Evolutionary conservation across 2,113 vertebrate genomes (phyloP), one percentile per base, ranked within the genome.

Genomic region (Atherinomorus stipes): DNA sequence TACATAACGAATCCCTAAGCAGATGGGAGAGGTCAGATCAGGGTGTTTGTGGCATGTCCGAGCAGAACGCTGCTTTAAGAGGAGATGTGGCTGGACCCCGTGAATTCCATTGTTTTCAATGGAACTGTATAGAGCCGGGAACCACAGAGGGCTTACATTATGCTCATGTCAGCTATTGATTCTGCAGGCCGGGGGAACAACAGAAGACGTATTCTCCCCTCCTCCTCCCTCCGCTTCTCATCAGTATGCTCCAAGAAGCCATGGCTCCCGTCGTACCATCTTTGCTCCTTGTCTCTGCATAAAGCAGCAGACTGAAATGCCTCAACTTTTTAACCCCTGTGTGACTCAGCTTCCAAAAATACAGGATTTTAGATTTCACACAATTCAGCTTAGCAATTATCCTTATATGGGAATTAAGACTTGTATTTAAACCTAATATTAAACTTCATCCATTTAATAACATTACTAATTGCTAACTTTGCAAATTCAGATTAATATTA

Each of bases 111-210:
- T 85, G 83, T 89, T 73, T 81, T 47, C 67, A n/a, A n/a, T n/a
- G n/a, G n/a, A n/a, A n/a, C 13, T 23, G 5, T 79, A 53, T 37
- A n/a, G 75, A 76, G 84, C 63, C 63, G 47, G 62, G 42, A 74
- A 66, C 31, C 84, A 86, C 81, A 79, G 78, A 73, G 77, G 44
- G 76, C 77, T 64, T 63, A 77, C 75, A 83, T 86, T 90, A 72
- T 82, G 87, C 84, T 84, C 72, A 75, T 88, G 89, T 90, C 84
- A 84, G 86, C 84, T 88, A 89, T 92, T 83, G 88, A 93, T 90
- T 88, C 70, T 84, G 71, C 74, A 56, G 85, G 61, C 75, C 13
- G 49, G 81, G 8, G 71, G 70, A 70, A 78, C 72, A 85, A 89
- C 88, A 90, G 88, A 87, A 90, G 87, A 81, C 76, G 76, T 86